Conservation (phyloP, 1,140 invertebrate genomes). For the Drosophila subobscura region DNA sequence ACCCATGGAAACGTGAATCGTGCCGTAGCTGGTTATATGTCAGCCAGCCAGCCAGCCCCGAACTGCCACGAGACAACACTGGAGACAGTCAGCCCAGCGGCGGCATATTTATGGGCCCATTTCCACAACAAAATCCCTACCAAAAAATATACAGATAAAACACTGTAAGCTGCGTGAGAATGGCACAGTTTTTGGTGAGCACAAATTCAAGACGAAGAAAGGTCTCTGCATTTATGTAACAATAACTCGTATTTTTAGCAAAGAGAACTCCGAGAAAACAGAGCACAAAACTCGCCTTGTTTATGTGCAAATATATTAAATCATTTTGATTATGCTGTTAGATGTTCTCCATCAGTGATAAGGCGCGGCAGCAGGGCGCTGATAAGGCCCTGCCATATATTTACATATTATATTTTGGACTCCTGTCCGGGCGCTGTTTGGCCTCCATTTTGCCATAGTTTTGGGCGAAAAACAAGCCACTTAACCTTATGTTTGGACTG, state of each 20-base stretch:
- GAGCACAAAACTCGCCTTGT: slow-evolving; percentile 36
- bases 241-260: not conserved
- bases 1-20: slow-evolving; percentile 13
- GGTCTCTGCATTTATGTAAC: slow-evolving; percentile 30
- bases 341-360: slow-evolving; percentile 61
- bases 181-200: slow-evolving; percentile 54
- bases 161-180: slow-evolving; percentile 72
- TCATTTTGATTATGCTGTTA: slow-evolving; percentile 73
- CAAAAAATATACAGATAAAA: slow-evolving; percentile 45
- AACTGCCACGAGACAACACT: not conserved
- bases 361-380: slow-evolving; percentile 10
- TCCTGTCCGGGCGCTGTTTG: slow-evolving; percentile 1
- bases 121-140: slow-evolving; percentile 60
- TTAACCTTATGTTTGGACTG: slow-evolving; percentile 22
- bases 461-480: slow-evolving; percentile 52
- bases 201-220: slow-evolving; percentile 22
- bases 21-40: slow-evolving; percentile 51
- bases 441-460: slow-evolving; percentile 42
- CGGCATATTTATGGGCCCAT: slow-evolving; percentile 71
- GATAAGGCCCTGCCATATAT: slow-evolving; percentile 68
- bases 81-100: slow-evolving; percentile 46
- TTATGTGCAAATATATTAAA: slow-evolving; percentile 75
- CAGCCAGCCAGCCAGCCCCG: slow-evolving; percentile 21
- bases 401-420: slow-evolving; percentile 65
- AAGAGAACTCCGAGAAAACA: slow-evolving; percentile 40